These are phyloP conservation scores for Oreochromis grahami DNA, from an alignment of 2,797 vertebrate species.

Conservation along the genomic window DNA sequence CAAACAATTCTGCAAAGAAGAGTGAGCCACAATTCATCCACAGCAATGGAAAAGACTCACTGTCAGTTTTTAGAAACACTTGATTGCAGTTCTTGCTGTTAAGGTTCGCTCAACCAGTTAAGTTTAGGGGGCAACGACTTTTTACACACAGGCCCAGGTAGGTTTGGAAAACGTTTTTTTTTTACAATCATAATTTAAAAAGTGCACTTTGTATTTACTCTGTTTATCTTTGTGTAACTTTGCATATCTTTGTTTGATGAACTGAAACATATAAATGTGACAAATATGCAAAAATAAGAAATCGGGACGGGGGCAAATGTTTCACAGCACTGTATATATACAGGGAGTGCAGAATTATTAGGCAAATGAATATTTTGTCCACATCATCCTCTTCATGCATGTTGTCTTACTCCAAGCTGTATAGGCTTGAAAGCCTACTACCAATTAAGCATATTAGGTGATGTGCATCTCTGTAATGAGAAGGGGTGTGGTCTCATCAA, in stretches of 20 bases:
- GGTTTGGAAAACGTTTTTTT: neutral
- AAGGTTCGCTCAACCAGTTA: neutral
- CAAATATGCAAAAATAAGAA: neutral
- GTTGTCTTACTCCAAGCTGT: too few relatives aligned
- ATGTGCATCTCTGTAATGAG: too few relatives aligned
- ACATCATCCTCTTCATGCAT: too few relatives aligned
- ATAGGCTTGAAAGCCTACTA: too few relatives aligned
- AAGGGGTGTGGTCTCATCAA: too few relatives aligned
- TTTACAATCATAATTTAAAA: neutral
- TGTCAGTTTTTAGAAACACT: accelerated
- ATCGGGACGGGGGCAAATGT: accelerated
- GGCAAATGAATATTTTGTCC: too few relatives aligned
- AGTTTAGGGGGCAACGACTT: neutral
- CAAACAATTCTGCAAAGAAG: neutral
- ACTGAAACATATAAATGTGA: neutral
- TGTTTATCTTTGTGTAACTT: neutral
- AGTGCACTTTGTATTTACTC: neutral
- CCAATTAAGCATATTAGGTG: too few relatives aligned
- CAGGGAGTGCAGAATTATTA: too few relatives aligned
- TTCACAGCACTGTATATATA: neutral
- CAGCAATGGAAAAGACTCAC: accelerated
- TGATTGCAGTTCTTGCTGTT: neutral
- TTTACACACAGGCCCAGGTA: accelerated
- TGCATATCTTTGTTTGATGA: neutral
- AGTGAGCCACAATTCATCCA: neutral